Conservation (phyloP, 64 coral and sea anemone species). For the Platygyra sinensis region DNA sequence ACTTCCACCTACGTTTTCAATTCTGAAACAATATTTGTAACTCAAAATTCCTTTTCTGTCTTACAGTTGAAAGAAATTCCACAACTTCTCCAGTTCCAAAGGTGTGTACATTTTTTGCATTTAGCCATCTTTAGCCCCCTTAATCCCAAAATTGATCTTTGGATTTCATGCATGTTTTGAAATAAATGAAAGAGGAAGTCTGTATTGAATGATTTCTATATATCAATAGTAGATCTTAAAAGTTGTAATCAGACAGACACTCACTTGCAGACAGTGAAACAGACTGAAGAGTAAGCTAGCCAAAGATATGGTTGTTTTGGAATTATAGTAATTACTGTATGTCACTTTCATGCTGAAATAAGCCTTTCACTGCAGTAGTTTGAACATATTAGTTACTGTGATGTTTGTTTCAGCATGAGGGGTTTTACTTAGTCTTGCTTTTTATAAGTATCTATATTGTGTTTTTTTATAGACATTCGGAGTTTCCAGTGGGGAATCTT, state of each 20-base stretch:
- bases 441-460: no score
- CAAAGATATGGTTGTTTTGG: no score
- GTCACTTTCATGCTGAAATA: background rate
- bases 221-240: no score
- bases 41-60: background rate
- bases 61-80: slow-evolving; percentile 67
- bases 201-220: no score
- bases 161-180: no score
- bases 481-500: slow-evolving; percentile 66
- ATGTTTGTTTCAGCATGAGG: background rate
- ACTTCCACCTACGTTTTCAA: background rate
- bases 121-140: background rate
- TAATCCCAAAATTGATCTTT: no score
- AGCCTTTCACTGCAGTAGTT: no score
- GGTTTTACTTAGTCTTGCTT: no score
- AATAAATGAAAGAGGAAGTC: no score
- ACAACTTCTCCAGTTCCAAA: slow-evolving; percentile 67
- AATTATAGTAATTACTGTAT: background rate
- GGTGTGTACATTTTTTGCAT: background rate
- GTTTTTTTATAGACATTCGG: slow-evolving; percentile 69
- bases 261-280: no score
- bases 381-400: background rate
- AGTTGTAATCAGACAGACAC: no score
- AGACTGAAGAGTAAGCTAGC: no score
- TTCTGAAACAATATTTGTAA: background rate